Conservation (phyloP, 92 coral and sea anemone genomes). For the Meandrina meandrites region DNA sequence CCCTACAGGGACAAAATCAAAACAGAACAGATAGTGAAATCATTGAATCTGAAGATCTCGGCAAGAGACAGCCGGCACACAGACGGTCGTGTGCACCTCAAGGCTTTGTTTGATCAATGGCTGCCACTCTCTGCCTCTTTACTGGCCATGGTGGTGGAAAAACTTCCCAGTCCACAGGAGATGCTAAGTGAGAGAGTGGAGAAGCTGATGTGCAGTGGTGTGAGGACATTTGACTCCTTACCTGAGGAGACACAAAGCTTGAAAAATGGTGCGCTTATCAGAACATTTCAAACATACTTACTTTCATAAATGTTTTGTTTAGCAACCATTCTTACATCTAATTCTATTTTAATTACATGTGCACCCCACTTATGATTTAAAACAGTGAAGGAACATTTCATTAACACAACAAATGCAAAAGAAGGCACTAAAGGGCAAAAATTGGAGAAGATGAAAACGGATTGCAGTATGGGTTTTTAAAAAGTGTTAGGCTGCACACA, state of each 20-base stretch:
- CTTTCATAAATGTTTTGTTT: too few relatives aligned
- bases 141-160: conserved; percentile 87
- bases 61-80: conserved; percentile 93
- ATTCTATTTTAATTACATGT: too few relatives aligned
- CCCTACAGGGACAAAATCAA: conserved; percentile 80
- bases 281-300: neutral
- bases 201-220: conserved; percentile 90
- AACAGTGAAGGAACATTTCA: too few relatives aligned
- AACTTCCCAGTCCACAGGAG: conserved; percentile 87
- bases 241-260: conserved; percentile 76
- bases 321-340: too few relatives aligned
- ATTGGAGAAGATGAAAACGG: too few relatives aligned
- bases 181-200: conserved; percentile 87
- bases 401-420: too few relatives aligned
- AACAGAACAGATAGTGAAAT: conserved; percentile 90
- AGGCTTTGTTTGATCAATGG: conserved; percentile 91
- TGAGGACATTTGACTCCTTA: conserved; percentile 88
- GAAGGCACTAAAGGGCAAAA: too few relatives aligned
- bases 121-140: conserved; percentile 85
- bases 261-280: conserved; percentile 61
- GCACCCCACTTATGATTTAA: too few relatives aligned
- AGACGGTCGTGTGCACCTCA: conserved; percentile 79
- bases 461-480: too few relatives aligned
- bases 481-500: too few relatives aligned
- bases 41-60: conserved; percentile 90